phyloP scores from a whole-genome alignment of 2,113 vertebrate species.

The Oplegnathus fasciatus region DNA sequence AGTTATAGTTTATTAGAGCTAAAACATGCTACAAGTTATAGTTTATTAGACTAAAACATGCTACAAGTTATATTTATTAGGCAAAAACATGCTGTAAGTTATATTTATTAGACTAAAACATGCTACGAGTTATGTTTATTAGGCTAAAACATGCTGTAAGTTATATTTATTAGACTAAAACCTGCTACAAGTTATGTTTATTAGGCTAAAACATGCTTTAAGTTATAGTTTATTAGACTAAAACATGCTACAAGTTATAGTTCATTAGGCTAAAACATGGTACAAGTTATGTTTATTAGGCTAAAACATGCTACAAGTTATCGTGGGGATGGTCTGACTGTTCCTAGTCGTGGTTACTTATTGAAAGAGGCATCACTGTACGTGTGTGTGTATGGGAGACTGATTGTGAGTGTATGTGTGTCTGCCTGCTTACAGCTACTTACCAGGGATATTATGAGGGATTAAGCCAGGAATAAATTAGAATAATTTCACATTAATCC shows the following conservation, averaged over 20 bases:
- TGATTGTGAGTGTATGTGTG: conserved; percentile 28
- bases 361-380: conserved; percentile 20
- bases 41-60: not conserved
- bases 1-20: not conserved
- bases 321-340: not conserved
- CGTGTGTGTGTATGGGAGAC: conserved; percentile 1
- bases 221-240: no score
- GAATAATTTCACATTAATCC: conserved; percentile 84
- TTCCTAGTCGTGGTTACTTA: not conserved
- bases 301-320: not conserved
- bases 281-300: not conserved
- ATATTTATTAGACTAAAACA: not conserved
- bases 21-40: not conserved
- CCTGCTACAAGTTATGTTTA: not conserved
- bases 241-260: no score
- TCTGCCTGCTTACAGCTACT: conserved; percentile 72
- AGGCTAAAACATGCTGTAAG: not conserved
- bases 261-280: not conserved
- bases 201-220: not conserved
- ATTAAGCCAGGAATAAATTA: conserved; percentile 82
- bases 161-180: not conserved
- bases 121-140: not conserved
- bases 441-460: conserved; percentile 70
- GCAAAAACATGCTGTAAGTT: rapidly evolving
- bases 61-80: not conserved